phyloP scores from a whole-genome alignment of 1,140 invertebrate species.

The Centruroides sculpturatus region DNA sequence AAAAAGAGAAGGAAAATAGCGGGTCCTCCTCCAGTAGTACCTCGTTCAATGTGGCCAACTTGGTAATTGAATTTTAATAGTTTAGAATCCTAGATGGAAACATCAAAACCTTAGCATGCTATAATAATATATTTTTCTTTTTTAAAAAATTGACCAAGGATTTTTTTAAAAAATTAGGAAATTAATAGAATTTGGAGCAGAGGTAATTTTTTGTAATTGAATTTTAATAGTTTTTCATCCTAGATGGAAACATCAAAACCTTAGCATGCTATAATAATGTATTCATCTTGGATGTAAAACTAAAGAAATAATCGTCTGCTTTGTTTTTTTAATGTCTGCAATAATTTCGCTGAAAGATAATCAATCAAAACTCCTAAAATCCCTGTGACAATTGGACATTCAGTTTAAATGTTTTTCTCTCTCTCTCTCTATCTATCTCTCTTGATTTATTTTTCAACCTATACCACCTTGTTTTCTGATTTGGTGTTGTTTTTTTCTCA shows the following conservation, averaged over 20 bases:
- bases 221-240: too few species aligned
- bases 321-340: too few species aligned
- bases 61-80: conserved; percentile 26
- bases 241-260: too few species aligned
- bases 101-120: too few species aligned
- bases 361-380: too few species aligned
- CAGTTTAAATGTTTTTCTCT: conserved; percentile 4
- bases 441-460: conserved; percentile 5
- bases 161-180: not conserved
- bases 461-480: conserved; percentile 10
- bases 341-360: too few species aligned
- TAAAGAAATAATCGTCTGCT: too few species aligned
- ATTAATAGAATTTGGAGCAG: not conserved
- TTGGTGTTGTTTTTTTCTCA: not conserved
- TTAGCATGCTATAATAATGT: too few species aligned
- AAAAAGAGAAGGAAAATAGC: conserved; percentile 3
- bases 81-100: too few species aligned
- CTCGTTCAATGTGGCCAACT: conserved; percentile 12
- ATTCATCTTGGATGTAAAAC: too few species aligned
- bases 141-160: not conserved
- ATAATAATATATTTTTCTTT: too few species aligned
- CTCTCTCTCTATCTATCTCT: not conserved
- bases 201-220: not conserved
- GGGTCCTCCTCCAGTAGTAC: conserved; percentile 1
- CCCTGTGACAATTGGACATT: not conserved